phyloP scores from a whole-genome alignment of 2,888 invertebrate genomes.

The Diachrysia chrysitis region DNA sequence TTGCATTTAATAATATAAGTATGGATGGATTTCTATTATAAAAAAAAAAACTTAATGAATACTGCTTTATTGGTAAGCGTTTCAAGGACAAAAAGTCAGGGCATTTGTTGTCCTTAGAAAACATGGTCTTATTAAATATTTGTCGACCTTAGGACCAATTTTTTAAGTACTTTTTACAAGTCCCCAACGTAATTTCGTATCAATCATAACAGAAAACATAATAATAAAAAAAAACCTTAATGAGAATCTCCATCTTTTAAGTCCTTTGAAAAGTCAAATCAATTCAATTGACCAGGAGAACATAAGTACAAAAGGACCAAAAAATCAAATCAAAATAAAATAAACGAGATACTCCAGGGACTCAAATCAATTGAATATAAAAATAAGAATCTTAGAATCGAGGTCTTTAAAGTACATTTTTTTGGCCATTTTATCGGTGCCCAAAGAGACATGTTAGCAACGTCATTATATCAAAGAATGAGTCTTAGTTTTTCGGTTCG shows the following conservation, averaged over 20 bases:
- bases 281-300: constrained; percentile 4
- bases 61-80: no score
- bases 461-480: constrained; percentile 76
- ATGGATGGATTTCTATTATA: no score
- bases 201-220: not conserved
- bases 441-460: constrained; percentile 52
- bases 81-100: no score
- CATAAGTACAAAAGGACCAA: not conserved
- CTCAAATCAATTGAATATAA: constrained; percentile 2
- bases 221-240: not conserved
- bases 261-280: constrained; percentile 3
- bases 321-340: constrained; percentile 7
- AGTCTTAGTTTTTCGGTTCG: constrained; percentile 69
- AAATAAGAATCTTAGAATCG: constrained; percentile 19
- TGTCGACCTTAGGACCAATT: not conserved
- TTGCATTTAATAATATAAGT: no score
- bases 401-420: constrained; percentile 31
- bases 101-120: no score
- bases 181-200: not conserved
- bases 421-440: constrained; percentile 26
- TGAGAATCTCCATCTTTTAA: not conserved
- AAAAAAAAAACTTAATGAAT: no score
- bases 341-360: not conserved
- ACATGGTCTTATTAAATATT: not conserved
- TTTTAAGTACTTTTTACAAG: not conserved